Base-by-base conservation (phyloP, 1,140 invertebrate species). In the Lycorma delicatula region DNA sequence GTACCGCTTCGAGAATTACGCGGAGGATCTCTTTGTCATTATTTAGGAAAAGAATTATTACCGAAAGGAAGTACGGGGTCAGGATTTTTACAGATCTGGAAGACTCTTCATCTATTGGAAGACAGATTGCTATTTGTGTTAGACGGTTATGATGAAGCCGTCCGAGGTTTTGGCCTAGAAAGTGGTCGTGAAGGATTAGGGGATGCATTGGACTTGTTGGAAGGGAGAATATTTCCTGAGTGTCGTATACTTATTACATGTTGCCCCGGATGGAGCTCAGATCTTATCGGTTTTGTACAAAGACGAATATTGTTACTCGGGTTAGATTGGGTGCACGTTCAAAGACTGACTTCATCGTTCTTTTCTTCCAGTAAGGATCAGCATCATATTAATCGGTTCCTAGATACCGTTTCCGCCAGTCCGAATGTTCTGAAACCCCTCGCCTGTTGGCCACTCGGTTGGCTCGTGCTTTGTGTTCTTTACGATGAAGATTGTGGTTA, bases 191-290 rank as follows among this genome's bases (percentile, higher is more conserved):
- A 71, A 18, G 67, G 71, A 0, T 65, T 76, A 5, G 72, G 71
- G 1, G 78, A 79, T 57, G 72, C 77, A 0, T 62, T 72, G 20
- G 75, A 79, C 49, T 63, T 80, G 0, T 58, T 80, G n/a, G 74
- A 79, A 51, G 77, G 77, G 13, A 68, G 73, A 31, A 61, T 79
- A 18, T 79, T 80, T 60, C 78, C 77, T 0, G 75, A 79, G 50
- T 76, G 74, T 26, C 70, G 76, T 52, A 70, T 81, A 9, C 62
- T 81, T 34, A 70, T 79, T n/a, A 79, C 78, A 3, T 77, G 76
- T 27, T 71, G 71, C 12, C 66, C 70, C n/a, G 59, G 60, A 25
- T 64, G 71, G 13, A 65, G 60, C 49, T 68, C 68, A 36, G 68
- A 68, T 13, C n/a, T 54, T 5, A 60, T 64, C 9, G 72, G 72